phyloP scores from a whole-genome alignment of 1,140 invertebrate genomes.

The Megalonaias nervosa region DNA sequence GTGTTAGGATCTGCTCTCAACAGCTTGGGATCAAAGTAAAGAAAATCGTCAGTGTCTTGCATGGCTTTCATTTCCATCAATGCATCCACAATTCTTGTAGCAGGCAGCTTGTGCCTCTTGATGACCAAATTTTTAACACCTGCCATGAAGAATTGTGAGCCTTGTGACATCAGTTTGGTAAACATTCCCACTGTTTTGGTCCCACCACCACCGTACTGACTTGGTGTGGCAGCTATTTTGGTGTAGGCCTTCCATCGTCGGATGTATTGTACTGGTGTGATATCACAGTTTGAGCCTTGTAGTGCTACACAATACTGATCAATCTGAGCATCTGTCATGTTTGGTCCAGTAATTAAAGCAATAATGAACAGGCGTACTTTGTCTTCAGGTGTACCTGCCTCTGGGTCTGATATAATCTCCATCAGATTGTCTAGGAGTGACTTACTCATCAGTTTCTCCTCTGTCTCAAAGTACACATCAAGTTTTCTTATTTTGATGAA shows the following conservation, averaged over 20 bases:
- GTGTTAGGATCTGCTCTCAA: constrained; percentile 79
- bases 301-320: constrained; percentile 86
- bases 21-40: constrained; percentile 94
- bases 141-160: constrained; percentile 99
- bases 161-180: constrained; percentile 96
- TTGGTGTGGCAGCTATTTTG: constrained; percentile 81
- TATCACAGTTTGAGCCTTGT: constrained; percentile 87
- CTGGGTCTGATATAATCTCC: constrained; percentile 80
- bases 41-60: constrained; percentile 87
- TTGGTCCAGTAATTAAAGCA: constrained; percentile 88
- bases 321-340: constrained; percentile 85
- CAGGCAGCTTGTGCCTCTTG: constrained; percentile 95
- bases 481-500: constrained; percentile 89
- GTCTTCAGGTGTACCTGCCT: constrained; percentile 90
- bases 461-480: constrained; percentile 97
- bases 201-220: constrained; percentile 85
- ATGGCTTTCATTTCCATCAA: constrained; percentile 88
- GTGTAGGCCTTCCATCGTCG: constrained; percentile 93
- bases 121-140: constrained; percentile 99
- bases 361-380: constrained; percentile 97
- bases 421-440: constrained; percentile 71
- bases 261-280: constrained; percentile 87
- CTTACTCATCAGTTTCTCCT: constrained; percentile 94
- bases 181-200: constrained; percentile 98
- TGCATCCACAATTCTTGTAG: constrained; percentile 93